Conservation (phyloP, 2,888 invertebrate species). For the Eurytoma californica region DNA sequence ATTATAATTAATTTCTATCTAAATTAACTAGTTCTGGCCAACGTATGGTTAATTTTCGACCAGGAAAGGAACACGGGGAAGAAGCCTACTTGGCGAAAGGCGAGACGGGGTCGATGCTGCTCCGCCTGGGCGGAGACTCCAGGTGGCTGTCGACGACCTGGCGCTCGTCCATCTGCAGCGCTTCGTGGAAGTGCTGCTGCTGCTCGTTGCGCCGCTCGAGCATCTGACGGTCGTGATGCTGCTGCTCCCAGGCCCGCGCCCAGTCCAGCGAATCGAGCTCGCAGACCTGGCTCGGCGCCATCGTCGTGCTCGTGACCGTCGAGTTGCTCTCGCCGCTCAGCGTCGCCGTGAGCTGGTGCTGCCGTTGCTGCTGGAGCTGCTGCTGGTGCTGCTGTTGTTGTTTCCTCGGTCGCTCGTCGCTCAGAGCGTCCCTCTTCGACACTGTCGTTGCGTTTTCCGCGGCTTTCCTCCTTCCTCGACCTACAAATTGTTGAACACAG, state of each 20-base stretch:
- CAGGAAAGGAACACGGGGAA: neutral
- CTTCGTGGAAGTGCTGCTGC: conserved; percentile 57
- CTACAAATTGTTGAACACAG: conserved; percentile 54
- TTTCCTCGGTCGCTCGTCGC: conserved; percentile 26
- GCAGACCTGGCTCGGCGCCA: conserved; percentile 33
- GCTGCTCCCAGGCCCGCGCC: conserved; percentile 69
- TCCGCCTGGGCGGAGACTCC: conserved; percentile 65
- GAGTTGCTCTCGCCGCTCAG: conserved; percentile 59
- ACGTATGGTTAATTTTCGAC: too few relatives aligned
- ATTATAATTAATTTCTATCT: too few relatives aligned
- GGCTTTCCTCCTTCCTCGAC: conserved; percentile 71
- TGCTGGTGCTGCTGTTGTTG: conserved; percentile 49
- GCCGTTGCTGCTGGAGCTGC: conserved; percentile 48
- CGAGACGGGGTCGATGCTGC: conserved; percentile 63
- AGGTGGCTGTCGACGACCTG: conserved; percentile 61
- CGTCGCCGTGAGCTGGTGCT: conserved; percentile 56
- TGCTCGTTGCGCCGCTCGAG: conserved; percentile 36
- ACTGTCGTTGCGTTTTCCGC: conserved; percentile 56
- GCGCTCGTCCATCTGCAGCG: conserved; percentile 62
- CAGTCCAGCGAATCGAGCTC: conserved; percentile 63
- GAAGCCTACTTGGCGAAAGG: conserved; percentile 67
- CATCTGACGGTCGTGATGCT: conserved; percentile 60
- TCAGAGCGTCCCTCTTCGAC: conserved; percentile 15
- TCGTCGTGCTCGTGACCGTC: conserved; percentile 45
- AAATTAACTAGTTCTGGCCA: too few relatives aligned